Evolutionary conservation across 2,888 invertebrate species (phyloP).

Genomic region (Eurytoma californica): DNA sequence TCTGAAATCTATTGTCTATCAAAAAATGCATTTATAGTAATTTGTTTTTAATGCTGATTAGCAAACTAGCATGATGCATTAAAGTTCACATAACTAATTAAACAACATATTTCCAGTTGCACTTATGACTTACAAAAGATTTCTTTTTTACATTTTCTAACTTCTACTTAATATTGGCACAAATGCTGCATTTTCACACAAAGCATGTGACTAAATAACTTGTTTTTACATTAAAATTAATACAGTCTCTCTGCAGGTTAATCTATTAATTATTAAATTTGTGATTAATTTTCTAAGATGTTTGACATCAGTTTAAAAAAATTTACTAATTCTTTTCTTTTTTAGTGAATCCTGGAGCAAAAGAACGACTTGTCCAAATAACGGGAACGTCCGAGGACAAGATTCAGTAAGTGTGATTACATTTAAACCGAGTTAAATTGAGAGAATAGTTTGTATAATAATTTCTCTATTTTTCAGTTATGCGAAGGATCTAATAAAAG

Average conservation of each 20-base stretch:
- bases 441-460: not conserved
- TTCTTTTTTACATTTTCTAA: no score
- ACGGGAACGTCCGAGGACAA: conserved; percentile 95
- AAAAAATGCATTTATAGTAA: no score
- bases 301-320: not conserved
- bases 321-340: conserved; percentile 10
- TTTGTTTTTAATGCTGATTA: no score
- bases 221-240: conserved; percentile 20
- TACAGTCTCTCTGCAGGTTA: conserved; percentile 29
- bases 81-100: no score
- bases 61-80: no score
- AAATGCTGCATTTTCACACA: conserved; percentile 5
- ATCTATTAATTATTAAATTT: conserved; percentile 18
- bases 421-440: not conserved
- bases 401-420: conserved; percentile 83
- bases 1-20: no score
- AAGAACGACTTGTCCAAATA: conserved; percentile 96
- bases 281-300: conserved; percentile 33
- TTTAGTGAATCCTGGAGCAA: conserved; percentile 94
- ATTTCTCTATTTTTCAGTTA: conserved; percentile 75
- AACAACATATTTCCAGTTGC: no score
- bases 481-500: conserved; percentile 95
- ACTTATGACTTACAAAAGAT: no score
- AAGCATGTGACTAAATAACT: conserved; percentile 37
- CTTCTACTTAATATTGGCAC: no score